Base-by-base conservation (phyloP, 2,888 invertebrate genomes). In the Eubasilissa splendida region DNA sequence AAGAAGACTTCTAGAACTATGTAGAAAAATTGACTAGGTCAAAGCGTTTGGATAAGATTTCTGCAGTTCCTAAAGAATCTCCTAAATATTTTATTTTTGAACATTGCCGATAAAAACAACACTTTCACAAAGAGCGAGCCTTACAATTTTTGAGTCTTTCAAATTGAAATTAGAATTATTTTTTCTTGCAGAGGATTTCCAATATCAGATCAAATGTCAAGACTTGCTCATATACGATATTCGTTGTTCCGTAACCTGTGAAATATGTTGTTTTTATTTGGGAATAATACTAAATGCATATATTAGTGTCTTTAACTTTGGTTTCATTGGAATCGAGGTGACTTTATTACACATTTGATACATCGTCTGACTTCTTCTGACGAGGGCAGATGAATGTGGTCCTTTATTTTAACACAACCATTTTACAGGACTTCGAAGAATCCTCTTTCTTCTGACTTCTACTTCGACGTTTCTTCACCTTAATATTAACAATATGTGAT, bases 401-500 rank as follows among this genome's bases (percentile, higher is more conserved):
- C 83, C 83, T 78, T 81, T 83, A 80, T 82, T 76, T 66, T 77
- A 82, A 83, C 83, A 83, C 83, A 83, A 83, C 83, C 83, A 78
- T 83, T 76, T 73, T 66, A 60, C 76, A 75, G 78, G 79, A 63
- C 14, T 31, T 52, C 50, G 31, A 56, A 52, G 42, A 63, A 66
- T 22, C 65, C 12, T 70, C 14, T 14, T 52, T 53, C 54, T 54
- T 50, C 71, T 31, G 10, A 31, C 22, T 33, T 56, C 65, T 31
- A 53, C 73, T 14, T 59, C 54, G 65, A 52, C 33, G 33, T 54
- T 33, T 60, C 71, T 31, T 53, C 50, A 60, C 11, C 42, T 63
- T 58, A 66, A 50, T 12, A 56, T 76, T 68, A 65, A 76, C 80
- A 80, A 33, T 75, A 59, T 66, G 53, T 80, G n/a, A 56, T 77